phyloP scores from a whole-genome alignment of 2,113 vertebrate genomes.

The Pluvialis apricaria region DNA sequence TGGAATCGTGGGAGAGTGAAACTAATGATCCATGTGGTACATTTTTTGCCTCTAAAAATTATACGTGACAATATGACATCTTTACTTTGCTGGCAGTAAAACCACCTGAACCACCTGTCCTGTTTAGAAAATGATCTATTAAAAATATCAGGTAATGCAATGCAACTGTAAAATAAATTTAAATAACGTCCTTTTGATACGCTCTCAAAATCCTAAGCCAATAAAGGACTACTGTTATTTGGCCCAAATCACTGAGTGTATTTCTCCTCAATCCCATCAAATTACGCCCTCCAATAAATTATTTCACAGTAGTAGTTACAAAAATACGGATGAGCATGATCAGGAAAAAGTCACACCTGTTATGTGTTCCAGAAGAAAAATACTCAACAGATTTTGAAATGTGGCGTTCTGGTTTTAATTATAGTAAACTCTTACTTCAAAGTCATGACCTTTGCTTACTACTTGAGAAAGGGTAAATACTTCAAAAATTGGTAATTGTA shows the following conservation, averaged over 20 bases:
- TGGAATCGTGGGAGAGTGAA: constrained; percentile 30
- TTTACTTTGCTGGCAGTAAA: not conserved
- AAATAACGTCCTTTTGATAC: not conserved
- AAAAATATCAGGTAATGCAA: not conserved
- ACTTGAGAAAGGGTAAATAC: not conserved
- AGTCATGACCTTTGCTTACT: not conserved
- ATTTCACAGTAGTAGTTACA: not conserved
- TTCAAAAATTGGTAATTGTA: not conserved
- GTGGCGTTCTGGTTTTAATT: not conserved
- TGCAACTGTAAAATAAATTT: not conserved
- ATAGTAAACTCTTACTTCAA: not conserved
- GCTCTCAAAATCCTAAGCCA: not conserved
- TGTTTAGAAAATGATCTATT: not conserved
- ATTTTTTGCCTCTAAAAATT: constrained; percentile 34
- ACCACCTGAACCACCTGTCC: not conserved
- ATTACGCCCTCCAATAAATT: not conserved
- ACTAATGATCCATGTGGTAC: constrained; percentile 10
- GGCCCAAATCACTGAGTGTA: not conserved
- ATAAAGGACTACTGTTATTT: not conserved
- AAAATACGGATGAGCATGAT: not conserved
- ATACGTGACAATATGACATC: not conserved
- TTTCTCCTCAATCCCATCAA: not conserved
- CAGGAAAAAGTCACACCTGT: not conserved
- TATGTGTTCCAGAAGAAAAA: not conserved
- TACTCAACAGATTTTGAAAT: not conserved